phyloP scores from a whole-genome alignment of 2,888 invertebrate genomes.

The Syrista parreyssii region DNA sequence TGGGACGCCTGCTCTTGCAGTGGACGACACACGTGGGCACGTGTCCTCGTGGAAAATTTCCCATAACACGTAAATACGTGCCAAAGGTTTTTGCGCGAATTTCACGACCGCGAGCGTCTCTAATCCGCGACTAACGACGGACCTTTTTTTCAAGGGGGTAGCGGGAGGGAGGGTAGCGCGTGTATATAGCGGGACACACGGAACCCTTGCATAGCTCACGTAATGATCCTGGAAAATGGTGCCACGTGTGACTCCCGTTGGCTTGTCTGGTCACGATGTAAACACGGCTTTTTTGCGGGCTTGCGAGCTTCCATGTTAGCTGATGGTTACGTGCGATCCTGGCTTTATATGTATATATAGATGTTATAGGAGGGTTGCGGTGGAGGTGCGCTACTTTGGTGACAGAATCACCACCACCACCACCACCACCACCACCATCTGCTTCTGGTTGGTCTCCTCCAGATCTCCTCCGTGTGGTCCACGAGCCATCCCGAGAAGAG shows the following conservation, averaged over 20 bases:
- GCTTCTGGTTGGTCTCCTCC: background rate
- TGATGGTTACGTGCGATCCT: background rate
- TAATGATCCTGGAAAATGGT: background rate
- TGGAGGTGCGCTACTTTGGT: background rate
- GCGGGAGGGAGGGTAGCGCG: no score
- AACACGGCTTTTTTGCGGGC: slow-evolving; percentile 19
- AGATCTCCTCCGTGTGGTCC: background rate
- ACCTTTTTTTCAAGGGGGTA: background rate
- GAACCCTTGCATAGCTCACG: background rate
- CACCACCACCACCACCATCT: background rate
- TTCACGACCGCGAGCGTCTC: background rate
- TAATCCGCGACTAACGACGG: slow-evolving; percentile 5
- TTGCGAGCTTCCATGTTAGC: background rate
- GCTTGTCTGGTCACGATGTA: slow-evolving; percentile 21
- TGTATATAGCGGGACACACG: background rate
- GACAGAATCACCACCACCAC: background rate
- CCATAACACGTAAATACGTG: background rate
- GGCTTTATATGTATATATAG: no score
- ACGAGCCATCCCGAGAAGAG: slow-evolving; percentile 5
- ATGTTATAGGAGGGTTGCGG: no score
- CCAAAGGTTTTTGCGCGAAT: background rate
- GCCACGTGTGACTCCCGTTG: slow-evolving; percentile 3
- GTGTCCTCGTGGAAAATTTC: background rate
- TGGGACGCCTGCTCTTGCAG: no score
- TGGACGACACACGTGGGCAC: background rate